Evolutionary conservation across 2,113 vertebrate species (phyloP).

Genomic region (Acinonyx jubatus): DNA sequence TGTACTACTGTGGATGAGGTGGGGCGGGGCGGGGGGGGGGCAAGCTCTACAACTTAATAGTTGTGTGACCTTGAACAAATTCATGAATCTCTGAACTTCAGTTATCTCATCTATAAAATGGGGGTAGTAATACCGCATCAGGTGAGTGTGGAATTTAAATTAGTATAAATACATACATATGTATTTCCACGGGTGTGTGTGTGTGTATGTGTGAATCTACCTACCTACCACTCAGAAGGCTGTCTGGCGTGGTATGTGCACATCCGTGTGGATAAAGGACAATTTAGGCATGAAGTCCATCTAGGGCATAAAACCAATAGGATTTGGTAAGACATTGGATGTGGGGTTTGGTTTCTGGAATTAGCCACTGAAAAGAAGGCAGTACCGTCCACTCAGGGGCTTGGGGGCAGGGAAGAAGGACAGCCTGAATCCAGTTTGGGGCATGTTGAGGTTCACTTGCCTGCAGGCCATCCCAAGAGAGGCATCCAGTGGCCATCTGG

Average conservation of each 20-base stretch:
- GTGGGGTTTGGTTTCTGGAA: neutral
- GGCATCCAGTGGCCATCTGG: neutral
- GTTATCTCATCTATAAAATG: neutral
- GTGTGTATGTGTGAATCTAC: neutral
- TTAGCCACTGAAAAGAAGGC: neutral
- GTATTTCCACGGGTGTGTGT: neutral
- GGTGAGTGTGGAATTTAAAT: neutral
- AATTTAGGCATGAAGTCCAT: neutral
- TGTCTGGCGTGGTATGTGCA: neutral
- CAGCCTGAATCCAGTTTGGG: neutral
- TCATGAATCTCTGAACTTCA: neutral
- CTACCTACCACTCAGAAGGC: neutral
- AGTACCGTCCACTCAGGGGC: neutral
- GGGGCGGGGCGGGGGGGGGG: fast-evolving
- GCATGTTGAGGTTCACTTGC: neutral
- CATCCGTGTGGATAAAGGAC: neutral
- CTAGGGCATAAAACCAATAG: neutral
- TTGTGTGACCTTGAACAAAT: neutral
- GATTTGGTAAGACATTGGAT: neutral
- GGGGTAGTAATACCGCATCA: neutral
- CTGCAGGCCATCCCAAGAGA: neutral
- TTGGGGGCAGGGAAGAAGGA: neutral
- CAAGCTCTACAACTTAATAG: too few relatives aligned
- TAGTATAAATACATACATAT: neutral
- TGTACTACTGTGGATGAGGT: too few relatives aligned